phyloP scores from a whole-genome alignment of 2,113 vertebrate genomes.

The Anhinga rufa region DNA sequence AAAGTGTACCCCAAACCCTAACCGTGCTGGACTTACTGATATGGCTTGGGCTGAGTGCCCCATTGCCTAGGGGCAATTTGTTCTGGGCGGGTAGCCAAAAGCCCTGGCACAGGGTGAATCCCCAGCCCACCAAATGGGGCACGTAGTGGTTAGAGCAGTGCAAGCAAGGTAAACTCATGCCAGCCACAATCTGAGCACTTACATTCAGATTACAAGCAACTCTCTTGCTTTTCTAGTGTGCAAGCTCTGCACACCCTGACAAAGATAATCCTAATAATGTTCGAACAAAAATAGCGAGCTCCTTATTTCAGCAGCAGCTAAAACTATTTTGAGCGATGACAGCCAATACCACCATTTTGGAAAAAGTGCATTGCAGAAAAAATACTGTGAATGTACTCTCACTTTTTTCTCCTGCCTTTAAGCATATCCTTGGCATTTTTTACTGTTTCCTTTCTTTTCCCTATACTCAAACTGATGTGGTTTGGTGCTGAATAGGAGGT shows the following conservation, averaged over 20 bases:
- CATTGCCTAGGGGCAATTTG: background rate
- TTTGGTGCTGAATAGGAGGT: background rate
- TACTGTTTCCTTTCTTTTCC: background rate
- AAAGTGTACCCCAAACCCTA: background rate
- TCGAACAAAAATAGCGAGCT: background rate
- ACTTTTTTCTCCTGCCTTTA: background rate
- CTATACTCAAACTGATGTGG: background rate
- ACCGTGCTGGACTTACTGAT: background rate
- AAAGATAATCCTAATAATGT: background rate
- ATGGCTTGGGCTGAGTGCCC: background rate
- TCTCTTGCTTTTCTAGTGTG: background rate
- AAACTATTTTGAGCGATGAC: background rate
- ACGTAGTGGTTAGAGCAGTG: background rate
- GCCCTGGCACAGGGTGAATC: background rate
- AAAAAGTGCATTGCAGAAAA: background rate
- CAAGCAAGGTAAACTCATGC: background rate
- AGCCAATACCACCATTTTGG: background rate
- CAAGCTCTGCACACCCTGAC: background rate
- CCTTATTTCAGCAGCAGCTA: background rate
- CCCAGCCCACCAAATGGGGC: background rate
- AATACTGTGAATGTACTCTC: background rate
- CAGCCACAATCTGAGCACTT: background rate
- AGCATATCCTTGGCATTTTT: background rate
- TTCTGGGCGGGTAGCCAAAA: background rate
- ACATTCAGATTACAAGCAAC: background rate